Percentiles rank a stretch among this genome's conserved stretches.
These are phyloP conservation scores for Theropithecus gelada DNA, from an alignment of 2,113 vertebrate genomes.

Conservation along the genomic window DNA sequence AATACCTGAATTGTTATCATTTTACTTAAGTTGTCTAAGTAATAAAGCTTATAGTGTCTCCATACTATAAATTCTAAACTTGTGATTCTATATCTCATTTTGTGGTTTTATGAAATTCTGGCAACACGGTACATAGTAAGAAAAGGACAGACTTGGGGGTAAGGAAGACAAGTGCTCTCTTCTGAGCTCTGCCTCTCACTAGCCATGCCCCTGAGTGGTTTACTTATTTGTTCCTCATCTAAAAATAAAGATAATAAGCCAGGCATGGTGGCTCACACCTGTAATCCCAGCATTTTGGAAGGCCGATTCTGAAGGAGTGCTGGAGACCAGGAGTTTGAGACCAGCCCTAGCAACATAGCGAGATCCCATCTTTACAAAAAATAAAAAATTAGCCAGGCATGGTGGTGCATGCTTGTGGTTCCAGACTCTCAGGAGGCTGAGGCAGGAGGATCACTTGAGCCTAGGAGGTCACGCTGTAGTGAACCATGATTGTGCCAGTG, in stretches of 20 bases:
- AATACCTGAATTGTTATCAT: neutral
- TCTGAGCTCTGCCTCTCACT: neutral
- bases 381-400: too few relatives aligned
- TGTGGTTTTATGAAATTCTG: neutral
- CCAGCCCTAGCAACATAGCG: too few relatives aligned
- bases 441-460: too few relatives aligned
- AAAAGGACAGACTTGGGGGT: neutral
- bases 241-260: neutral
- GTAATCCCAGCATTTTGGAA: too few relatives aligned
- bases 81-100: neutral
- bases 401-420: too few relatives aligned
- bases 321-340: too few relatives aligned
- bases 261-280: too few relatives aligned
- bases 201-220: neutral
- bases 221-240: neutral
- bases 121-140: neutral
- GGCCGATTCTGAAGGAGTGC: too few relatives aligned
- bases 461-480: too few relatives aligned
- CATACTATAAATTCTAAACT: neutral
- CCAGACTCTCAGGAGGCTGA: too few relatives aligned
- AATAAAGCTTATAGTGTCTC: neutral
- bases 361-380: too few relatives aligned
- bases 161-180: neutral
- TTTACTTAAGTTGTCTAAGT: neutral
- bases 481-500: too few relatives aligned